phyloP scores from a whole-genome alignment of 2,888 invertebrate species.

The Blomia tropicalis region DNA sequence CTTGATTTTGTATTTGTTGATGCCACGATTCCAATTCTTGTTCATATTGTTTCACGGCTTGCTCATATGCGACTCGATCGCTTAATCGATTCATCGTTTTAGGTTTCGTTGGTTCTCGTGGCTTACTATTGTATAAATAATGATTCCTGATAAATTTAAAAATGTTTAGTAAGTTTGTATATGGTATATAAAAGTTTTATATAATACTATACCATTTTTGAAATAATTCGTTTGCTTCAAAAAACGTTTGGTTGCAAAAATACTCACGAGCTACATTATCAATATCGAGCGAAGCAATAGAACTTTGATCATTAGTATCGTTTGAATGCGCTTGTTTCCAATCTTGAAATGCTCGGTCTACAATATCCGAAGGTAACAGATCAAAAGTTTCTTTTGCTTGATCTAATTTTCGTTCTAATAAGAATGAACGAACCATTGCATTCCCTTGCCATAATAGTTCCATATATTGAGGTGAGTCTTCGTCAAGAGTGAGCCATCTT shows the following conservation, averaged over 20 bases:
- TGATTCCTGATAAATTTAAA: conserved; percentile 39
- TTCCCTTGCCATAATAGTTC: conserved; percentile 77
- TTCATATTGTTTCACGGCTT: conserved; percentile 58
- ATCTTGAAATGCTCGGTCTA: conserved; percentile 43
- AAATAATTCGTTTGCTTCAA: conserved; percentile 70
- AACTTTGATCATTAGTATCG: background rate
- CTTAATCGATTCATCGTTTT: conserved; percentile 47
- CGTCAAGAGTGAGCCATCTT: conserved; percentile 68
- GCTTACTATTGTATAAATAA: conserved; percentile 61
- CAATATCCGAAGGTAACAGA: conserved; percentile 51
- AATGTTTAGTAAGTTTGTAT: background rate
- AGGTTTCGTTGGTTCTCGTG: conserved; percentile 37
- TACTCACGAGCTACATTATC: conserved; percentile 56
- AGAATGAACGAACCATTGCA: conserved; percentile 47
- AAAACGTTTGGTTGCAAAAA: conserved; percentile 67
- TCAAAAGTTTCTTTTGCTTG: conserved; percentile 60
- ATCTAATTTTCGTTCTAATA: conserved; percentile 57
- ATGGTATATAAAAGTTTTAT: background rate
- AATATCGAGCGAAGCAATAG: conserved; percentile 37
- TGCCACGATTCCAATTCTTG: conserved; percentile 53
- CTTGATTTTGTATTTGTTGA: conserved; percentile 48
- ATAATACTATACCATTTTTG: conserved; percentile 54
- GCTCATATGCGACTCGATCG: conserved; percentile 73
- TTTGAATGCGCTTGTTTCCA: conserved; percentile 32
- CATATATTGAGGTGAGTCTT: conserved; percentile 48